Evolutionary conservation across 2,113 vertebrate species (phyloP).

Genomic region (Cephalopholis sonnerati): DNA sequence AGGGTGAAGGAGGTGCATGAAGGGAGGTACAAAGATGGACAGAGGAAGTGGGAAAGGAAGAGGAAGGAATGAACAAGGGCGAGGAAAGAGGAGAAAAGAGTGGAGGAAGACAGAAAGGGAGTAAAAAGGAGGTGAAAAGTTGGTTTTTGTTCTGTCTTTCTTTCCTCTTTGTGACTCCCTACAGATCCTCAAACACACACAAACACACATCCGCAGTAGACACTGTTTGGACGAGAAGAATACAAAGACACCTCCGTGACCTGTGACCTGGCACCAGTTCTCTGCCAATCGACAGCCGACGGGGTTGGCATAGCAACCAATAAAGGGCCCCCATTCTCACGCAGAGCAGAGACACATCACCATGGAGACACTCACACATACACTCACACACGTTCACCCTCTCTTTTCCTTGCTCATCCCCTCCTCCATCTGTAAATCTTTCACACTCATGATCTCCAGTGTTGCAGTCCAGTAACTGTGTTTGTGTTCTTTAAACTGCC

Average conservation of each 20-base stretch:
- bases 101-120: background rate
- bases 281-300: conserved; percentile 65
- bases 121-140: background rate
- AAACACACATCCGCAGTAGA: conserved; percentile 28
- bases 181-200: conserved; percentile 38
- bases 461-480: conserved; percentile 7
- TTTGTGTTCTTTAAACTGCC: conserved; percentile 7
- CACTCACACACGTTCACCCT: conserved; percentile 50
- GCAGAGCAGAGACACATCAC: conserved; percentile 81
- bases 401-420: conserved; percentile 44
- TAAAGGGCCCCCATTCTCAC: conserved; percentile 81
- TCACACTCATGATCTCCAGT: conserved; percentile 4
- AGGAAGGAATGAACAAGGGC: background rate
- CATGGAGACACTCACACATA: conserved; percentile 77
- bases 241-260: conserved; percentile 77
- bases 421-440: conserved; percentile 46
- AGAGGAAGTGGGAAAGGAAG: background rate
- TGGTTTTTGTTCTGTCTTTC: conserved; percentile 35
- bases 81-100: conserved; percentile 8
- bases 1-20: conserved; percentile 1
- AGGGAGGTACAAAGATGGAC: background rate
- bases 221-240: conserved; percentile 48
- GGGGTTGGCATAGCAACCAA: conserved; percentile 77
- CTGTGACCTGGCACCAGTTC: conserved; percentile 80
- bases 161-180: conserved; percentile 16